Base-by-base conservation (phyloP, 2,888 invertebrate genomes). In the Baccha elongata region DNA sequence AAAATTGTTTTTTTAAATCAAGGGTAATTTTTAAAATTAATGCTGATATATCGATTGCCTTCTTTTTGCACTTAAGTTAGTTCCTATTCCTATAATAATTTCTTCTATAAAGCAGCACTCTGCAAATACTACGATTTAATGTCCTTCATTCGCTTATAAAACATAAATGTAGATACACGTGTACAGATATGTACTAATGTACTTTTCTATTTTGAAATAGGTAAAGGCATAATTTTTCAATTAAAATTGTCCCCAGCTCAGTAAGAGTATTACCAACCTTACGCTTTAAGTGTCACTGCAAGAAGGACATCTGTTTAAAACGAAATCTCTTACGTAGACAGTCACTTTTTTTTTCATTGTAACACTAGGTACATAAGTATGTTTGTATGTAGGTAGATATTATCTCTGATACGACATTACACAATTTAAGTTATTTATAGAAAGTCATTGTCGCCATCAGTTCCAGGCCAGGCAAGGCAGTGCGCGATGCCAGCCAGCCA, bases 381-480 rank as follows among this genome's bases (percentile, higher is more conserved):
- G 3, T 29, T 8, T 29, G 29, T 3, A 50, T 48, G 17, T 32
- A n/a, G 35, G n/a, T 8, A 53, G 19, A n/a, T 35, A 19, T n/a
- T 52, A 52, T 32, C 17, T 17, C 17, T 17, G 32, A 52, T 35
- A 75, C 64, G 69, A 75, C 69, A 42, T 52, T 69, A 69, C 52
- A 75, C 75, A 64, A 80, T 69, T 75, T 65, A 62, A 69, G 48
- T 75, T 80, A 80, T 80, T 80, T 80, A 71, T 80, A 80, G 80
- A 75, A 64, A 44, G 23, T 65, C 75, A 80, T 69, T 75, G 75
- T 80, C 75, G 65, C 64, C 64, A 23, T 35, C 58, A 65, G 44
- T 53, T 32, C 13, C 40, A 46, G n/a, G 21, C 32, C 53, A n/a
- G n/a, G 32, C 11, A 6, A 52, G 8, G 15, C 37, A 37, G 11